Base-by-base conservation (phyloP, 1,140 invertebrate species). In the Episyrphus balteatus region DNA sequence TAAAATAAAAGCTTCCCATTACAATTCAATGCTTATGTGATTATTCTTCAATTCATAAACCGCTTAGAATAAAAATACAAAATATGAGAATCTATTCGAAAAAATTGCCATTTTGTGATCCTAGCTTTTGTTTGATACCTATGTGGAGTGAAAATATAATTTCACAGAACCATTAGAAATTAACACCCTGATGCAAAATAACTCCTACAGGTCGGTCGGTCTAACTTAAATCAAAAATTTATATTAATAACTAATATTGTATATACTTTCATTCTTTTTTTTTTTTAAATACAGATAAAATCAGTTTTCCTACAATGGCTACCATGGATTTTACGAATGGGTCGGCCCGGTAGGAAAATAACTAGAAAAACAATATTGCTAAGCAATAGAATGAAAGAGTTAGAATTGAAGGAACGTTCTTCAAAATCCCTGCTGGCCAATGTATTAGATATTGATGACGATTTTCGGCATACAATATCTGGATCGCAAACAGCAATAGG, bases 231-330 rank as follows among this genome's bases (percentile, higher is more conserved):
- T n/a, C n/a, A n/a, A n/a, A n/a, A n/a, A 26, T 26, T 26, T 26
- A 26, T 8, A 36, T 36, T 36, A 36, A n/a, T 5, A 41, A 15
- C 12, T 19, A 41, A 18, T n/a, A 19, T 12, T 18, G 5, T 41
- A 46, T 21, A 12, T 26, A 9, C 33, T 10, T n/a, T n/a, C n/a
- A n/a, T n/a, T n/a, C n/a, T 10, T 45, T 49, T 49, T 49, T 12
- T 9, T 9, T 9, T 5, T 42, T 32, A 26, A 10, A 34, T 19
- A 42, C 67, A 97, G 92, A 85, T 96, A 52, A 90, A 89, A 73
- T 84, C 82, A 52, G 74, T 96, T 57, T 88, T 98, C 69, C 80
- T 97, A 53, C 88, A 93, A 76, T 98, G 93, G 92, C 75, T 98
- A 60, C 93, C 95, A 41, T 95, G 89, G 84, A 80, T 96, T 44